Evolutionary conservation across 2,113 vertebrate species (phyloP).

Genomic region (Brachyistius frenatus): DNA sequence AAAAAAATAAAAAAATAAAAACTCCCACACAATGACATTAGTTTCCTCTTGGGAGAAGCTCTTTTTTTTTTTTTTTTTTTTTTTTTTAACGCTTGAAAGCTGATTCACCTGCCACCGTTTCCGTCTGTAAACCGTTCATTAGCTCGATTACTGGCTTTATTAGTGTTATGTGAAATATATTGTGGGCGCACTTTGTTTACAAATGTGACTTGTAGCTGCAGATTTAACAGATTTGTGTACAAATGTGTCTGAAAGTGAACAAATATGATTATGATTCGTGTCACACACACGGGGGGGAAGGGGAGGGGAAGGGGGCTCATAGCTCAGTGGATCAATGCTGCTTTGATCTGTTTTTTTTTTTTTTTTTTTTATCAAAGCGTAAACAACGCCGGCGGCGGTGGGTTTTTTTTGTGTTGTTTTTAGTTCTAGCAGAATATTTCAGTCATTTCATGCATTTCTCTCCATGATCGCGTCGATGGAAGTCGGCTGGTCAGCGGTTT

Average conservation of each 20-base stretch:
- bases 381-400: conserved; percentile 7
- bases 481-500: not conserved
- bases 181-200: too few species aligned
- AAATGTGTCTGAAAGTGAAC: not conserved
- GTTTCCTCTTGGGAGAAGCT: conserved; percentile 11
- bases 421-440: conserved; percentile 12
- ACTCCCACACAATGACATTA: conserved; percentile 23
- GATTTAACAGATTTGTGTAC: not conserved
- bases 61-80: too few species aligned
- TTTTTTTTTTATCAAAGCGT: conserved; percentile 17
- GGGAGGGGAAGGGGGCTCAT: not conserved
- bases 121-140: conserved; percentile 23
- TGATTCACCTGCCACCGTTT: conserved; percentile 7
- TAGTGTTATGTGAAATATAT: conserved; percentile 11
- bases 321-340: not conserved
- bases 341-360: conserved; percentile 16
- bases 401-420: conserved; percentile 8
- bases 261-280: conserved; percentile 14
- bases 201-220: not conserved
- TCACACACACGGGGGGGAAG: not conserved
- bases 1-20: not conserved
- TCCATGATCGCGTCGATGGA: not conserved
- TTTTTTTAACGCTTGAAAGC: not conserved
- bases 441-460: conserved; percentile 8
- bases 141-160: conserved; percentile 18